Base-by-base conservation (phyloP, 2,888 invertebrate species). In the Eristalinus aeneus region DNA sequence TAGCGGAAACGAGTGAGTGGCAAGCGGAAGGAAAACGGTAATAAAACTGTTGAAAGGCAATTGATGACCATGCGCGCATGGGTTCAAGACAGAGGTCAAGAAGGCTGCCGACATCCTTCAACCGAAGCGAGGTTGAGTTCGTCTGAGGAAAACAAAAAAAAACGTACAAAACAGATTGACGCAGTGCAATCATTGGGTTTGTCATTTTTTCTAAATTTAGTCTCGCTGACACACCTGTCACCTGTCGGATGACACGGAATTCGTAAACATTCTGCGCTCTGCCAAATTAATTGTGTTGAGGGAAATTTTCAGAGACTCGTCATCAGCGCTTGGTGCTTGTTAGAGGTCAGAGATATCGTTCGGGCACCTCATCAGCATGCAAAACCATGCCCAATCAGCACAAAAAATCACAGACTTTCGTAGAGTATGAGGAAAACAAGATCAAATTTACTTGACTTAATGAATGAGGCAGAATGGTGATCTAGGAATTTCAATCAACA, bases 21-120 rank as follows among this genome's bases (percentile, higher is more conserved):
- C 39, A 53, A 53, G 12, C 9, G 53, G 69, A 69, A 58, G 69
- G 69, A 69, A 58, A 56, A 34, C 34, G 69, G n/a, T 3, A 56
- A 58, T 69, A 69, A 58, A 69, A 69, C 56, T 36, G 68, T 64
- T 46, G 16, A 46, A 46, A 46, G 46, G 16, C 46, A 46, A 46
- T 46, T 46, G 46, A 46, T 46, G 46, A 46, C 46, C 46, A 16
- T 46, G 46, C 16, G 46, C 27, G 27, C 27, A 27, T 16, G 16
- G 46, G 46, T 46, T 46, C 46, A 46, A 46, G 46, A 46, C 8
- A 8, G 46, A 16, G 46, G 46, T 46, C 8, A 46, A 46, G 27
- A 46, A 46, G 46, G 46, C 46, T 46, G 46, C 16, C 8, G 6
- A 5, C 46, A 16, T 46, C 46, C 46, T 46, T 46, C 46, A 46